A percentile compares a stretch with the other conserved stretches of the same genome.
phyloP scores from a whole-genome alignment of 2,888 invertebrate species.

The Catocala nupta region DNA sequence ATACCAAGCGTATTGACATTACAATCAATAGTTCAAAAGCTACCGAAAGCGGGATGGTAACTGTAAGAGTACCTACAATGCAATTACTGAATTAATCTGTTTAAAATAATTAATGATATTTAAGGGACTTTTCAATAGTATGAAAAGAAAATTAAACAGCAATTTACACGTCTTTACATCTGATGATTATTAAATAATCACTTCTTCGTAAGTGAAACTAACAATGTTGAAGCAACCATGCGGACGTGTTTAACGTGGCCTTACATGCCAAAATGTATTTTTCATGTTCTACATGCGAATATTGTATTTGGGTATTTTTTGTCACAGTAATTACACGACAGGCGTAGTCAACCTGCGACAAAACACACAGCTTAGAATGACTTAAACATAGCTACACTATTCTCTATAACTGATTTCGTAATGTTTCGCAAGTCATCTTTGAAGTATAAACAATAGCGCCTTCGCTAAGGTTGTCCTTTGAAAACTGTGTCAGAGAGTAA shows the following conservation, averaged over 20 bases:
- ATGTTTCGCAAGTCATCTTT: slow-evolving; percentile 62
- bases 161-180: no score
- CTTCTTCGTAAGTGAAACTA: not conserved
- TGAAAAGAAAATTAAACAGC: no score
- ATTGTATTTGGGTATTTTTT: slow-evolving; percentile 9
- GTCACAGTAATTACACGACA: slow-evolving; percentile 11
- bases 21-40: no score
- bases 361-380: slow-evolving; percentile 12
- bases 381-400: slow-evolving; percentile 39
- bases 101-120: no score
- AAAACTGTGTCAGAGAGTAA: slow-evolving; percentile 76
- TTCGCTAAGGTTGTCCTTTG: slow-evolving; percentile 75
- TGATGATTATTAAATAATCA: not conserved
- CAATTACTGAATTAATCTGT: no score
- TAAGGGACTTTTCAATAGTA: no score
- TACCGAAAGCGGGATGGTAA: no score
- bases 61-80: no score
- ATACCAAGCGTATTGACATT: no score
- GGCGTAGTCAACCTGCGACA: slow-evolving; percentile 5
- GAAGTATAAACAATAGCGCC: slow-evolving; percentile 73
- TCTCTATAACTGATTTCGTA: slow-evolving; percentile 57
- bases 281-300: slow-evolving; percentile 1
- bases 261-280: not conserved
- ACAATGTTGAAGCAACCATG: not conserved
- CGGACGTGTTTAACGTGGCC: not conserved